Evolutionary conservation across 2,888 invertebrate genomes (phyloP).

Genomic region (Creontiades dilutus): DNA sequence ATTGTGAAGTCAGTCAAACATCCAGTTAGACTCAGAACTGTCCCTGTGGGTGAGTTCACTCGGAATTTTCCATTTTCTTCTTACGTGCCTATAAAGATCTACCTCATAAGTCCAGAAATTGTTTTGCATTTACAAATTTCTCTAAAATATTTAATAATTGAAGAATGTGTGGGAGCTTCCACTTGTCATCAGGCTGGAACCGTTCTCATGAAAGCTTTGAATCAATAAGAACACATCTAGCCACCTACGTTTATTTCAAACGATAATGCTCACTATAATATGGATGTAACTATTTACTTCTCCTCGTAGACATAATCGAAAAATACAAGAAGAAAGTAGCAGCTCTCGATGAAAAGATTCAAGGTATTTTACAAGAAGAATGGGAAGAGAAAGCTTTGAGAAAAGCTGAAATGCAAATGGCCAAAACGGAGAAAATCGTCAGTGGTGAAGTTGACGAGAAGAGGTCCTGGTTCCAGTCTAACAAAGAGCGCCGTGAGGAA

Average conservation of each 20-base stretch:
- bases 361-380: constrained; percentile 90
- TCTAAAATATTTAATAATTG: too few species aligned
- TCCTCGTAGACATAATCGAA: constrained; percentile 86
- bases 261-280: too few species aligned
- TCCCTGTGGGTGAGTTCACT: constrained; percentile 83
- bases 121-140: too few species aligned
- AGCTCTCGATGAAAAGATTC: constrained; percentile 88
- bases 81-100: too few species aligned
- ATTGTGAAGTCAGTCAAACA: constrained; percentile 91
- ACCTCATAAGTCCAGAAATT: too few species aligned
- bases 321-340: constrained; percentile 89
- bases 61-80: not conserved
- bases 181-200: too few species aligned
- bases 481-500: constrained; percentile 87
- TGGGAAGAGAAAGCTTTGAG: constrained; percentile 89
- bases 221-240: too few species aligned
- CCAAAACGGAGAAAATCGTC: constrained; percentile 84
- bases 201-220: too few species aligned
- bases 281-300: not conserved
- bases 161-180: too few species aligned
- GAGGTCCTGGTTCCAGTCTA: constrained; percentile 90
- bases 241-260: too few species aligned
- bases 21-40: constrained; percentile 91
- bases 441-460: constrained; percentile 78
- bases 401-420: constrained; percentile 91